Base-by-base conservation (phyloP, 2,113 vertebrate genomes). In the Oreochromis tanganicae region DNA sequence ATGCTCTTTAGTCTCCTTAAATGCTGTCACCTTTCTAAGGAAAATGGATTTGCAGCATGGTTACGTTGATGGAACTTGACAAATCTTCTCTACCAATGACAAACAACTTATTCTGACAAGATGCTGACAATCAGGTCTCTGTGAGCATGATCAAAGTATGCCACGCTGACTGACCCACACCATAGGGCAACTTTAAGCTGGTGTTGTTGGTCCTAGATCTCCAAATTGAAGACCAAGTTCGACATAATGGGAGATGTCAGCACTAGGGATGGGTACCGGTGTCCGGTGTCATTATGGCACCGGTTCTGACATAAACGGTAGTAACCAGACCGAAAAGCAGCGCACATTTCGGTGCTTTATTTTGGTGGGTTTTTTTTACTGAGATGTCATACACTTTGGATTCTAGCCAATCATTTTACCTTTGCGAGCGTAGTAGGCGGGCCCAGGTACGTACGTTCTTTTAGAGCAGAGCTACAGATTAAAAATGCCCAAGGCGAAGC, bases 81-180 rank as follows among this genome's bases (percentile, higher is more conserved):
- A 36, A 36, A 63, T 63, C 0, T 63, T 63, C 5, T 63, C 5
- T 36, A 19, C 5, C 59, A n/a, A 63, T n/a, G 17, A 36, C 32
- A 63, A 63, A 63, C 59, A 36, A 63, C 32, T 3, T 63, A 4
- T 4, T 63, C 17, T 36, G 9, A 34, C 57, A 61, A 59, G 55
- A 27, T 57, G 55, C 55, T 57, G 55, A 3, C 27, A 59, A 32
- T 63, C 29, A 63, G 59, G 59, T 63, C 32, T 9, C 59, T 3
- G 32, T 63, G 59, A 63, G 9, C 0, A 36, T 63, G 59, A 32
- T 63, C 59, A 0, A 0, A 63, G 9, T 34, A 63, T 1, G 0
- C 9, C 32, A 63, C 9, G 17, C 32, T 3, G 59, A 63, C 9
- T 7, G 59, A 12, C 17, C 2, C 59, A 12, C 59, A 63, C 59